Base-by-base conservation (phyloP, 2,797 vertebrate genomes). In the Chelon labrosus region DNA sequence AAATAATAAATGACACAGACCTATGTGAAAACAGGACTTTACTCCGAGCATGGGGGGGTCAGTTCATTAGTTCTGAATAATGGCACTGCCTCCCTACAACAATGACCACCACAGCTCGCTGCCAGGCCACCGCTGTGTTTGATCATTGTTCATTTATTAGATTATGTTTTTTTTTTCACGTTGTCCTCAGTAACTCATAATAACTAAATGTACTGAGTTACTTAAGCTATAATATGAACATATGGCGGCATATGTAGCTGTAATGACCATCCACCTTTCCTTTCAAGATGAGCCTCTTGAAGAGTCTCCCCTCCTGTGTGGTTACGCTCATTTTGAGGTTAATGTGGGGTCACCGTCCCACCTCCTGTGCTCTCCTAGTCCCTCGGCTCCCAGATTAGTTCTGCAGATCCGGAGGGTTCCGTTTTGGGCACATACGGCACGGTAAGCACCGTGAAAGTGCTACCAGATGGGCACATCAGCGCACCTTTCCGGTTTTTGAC, bases 381-480 rank as follows among this genome's bases (percentile, higher is more conserved):
- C 80, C 82, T 56, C 56, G 61, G 69, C 85, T 79, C 73, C 70
- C 60, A 83, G 80, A 92, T 92, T 92, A 92, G 92, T 93, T 93
- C 86, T 90, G 89, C 88, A 89, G 85, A 89, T 90, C 84, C 71
- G 77, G 17, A 75, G 78, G 77, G 86, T 84, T 88, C 80, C 75
- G 81, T 88, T 86, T 84, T 80, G 83, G 84, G 82, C 88, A 79
- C 92, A 92, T 85, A 91, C 67, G 85, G 85, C 75, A 63, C 78
- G 46, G 78, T 84, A 90, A 91, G 84, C 81, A 81, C 77, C 89
- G 88, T 93, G 91, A 94, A 94, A 95, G 88, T 90, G 91, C 89
- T 82, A 88, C 88, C 94, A 95, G 92, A 93, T 94, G 94, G 90
- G 79, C 87, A 79, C 85, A 87, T 84, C 74, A 79, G 82, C 87